phyloP scores from a whole-genome alignment of 2,113 vertebrate genomes.

The Bungarus multicinctus region DNA sequence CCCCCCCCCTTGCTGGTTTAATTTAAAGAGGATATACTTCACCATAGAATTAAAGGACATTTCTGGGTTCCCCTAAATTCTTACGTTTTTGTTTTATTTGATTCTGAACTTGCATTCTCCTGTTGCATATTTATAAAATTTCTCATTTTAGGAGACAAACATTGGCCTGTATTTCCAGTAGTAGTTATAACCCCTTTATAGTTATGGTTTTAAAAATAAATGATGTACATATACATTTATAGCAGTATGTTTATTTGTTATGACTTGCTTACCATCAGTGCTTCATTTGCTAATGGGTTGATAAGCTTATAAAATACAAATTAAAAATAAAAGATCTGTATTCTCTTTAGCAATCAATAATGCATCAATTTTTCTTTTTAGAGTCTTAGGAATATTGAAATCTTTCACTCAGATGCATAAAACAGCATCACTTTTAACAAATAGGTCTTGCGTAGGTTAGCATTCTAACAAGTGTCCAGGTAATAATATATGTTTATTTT shows the following conservation, averaged over 20 bases:
- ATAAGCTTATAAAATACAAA: background rate
- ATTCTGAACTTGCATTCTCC: background rate
- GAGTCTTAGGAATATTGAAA: background rate
- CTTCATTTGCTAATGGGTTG: background rate
- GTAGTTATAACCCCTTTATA: background rate
- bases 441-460: constrained; percentile 41
- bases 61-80: background rate
- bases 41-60: background rate
- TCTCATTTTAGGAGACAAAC: background rate
- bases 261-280: background rate
- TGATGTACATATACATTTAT: background rate
- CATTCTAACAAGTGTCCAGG: constrained; percentile 46
- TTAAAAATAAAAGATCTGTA: background rate
- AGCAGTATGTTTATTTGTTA: background rate
- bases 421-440: background rate
- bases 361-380: background rate
- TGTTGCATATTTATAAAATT: background rate
- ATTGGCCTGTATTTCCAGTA: background rate
- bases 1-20: background rate
- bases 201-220: background rate
- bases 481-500: constrained; percentile 55
- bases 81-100: background rate
- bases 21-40: background rate
- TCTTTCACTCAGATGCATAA: background rate
- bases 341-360: background rate